These are phyloP conservation scores for Parapristionchus giblindavisi DNA, from an alignment of 2,888 invertebrate species.

Conservation along the genomic window DNA sequence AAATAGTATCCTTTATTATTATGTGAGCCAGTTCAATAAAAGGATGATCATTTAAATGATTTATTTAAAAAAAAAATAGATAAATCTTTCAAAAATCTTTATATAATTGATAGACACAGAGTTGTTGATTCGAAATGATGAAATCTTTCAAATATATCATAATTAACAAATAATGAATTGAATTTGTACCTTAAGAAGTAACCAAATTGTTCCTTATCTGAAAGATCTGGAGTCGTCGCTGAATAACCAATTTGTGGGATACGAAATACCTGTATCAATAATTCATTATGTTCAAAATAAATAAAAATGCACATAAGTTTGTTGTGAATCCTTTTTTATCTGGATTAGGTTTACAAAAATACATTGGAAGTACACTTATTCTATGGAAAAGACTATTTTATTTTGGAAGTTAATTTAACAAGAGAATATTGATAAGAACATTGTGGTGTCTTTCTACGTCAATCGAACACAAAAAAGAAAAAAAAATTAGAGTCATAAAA, in stretches of 20 bases:
- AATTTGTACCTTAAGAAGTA: conserved; percentile 76
- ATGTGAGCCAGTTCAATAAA: too few species aligned
- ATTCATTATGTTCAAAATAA: background rate
- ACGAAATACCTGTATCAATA: conserved; percentile 73
- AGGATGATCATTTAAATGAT: too few species aligned
- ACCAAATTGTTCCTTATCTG: conserved; percentile 80
- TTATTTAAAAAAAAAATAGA: too few species aligned
- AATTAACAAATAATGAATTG: background rate
- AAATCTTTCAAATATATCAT: background rate
- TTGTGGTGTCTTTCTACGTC: background rate
- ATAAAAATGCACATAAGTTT: background rate
- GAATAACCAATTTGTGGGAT: conserved; percentile 81
- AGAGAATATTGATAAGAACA: too few species aligned
- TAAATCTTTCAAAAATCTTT: background rate
- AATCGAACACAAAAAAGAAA: background rate
- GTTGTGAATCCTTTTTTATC: background rate
- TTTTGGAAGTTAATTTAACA: too few species aligned
- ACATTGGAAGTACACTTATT: too few species aligned
- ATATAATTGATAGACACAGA: background rate
- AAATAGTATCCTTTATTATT: too few species aligned
- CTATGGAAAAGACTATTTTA: too few species aligned
- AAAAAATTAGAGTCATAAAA: background rate
- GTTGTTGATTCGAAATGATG: background rate
- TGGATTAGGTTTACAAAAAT: too few species aligned
- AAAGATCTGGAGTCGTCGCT: conserved; percentile 81